Base-by-base conservation (phyloP, 2,797 vertebrate genomes). In the Coccyzus lansbergi region DNA sequence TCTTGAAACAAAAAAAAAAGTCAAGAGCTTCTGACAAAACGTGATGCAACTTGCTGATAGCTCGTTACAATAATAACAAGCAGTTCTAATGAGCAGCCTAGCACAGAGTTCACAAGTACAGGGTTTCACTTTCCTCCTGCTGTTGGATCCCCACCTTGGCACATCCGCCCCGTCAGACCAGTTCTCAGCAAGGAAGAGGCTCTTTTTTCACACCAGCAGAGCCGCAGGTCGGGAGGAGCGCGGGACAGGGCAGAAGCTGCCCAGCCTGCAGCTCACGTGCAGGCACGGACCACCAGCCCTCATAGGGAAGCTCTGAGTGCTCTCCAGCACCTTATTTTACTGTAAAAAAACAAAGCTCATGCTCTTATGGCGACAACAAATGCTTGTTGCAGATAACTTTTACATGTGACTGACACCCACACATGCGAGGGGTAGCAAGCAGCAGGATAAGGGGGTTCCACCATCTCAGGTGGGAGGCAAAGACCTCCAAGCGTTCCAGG, bases 221-320 rank as follows among this genome's bases (percentile, higher is more conserved):
- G 72, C 83, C 29, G 64, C 51, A 15, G 18, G 31, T 7, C 2
- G 0, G 15, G 34, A 25, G 29, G 20, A 83, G 24, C 20, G 18
- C 0, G 0, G 40, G 55, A 78, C 0, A 0, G 12, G n/a, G 51
- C 36, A 60, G 55, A 68, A 36, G n/a, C 63, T 1, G 0, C 38
- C 29, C 67, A 16, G 52, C 33, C 74, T 31, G 40, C 77, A 56
- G 19, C 53, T 59, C 3, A 1, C 10, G 6, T 0, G 1, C 52
- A 42, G 48, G n/a, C 36, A 79, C 9, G 3, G 7, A 44, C 42
- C 42, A 6, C n/a, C 24, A 33, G 40, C 68, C 34, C 17, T 10
- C 10, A 8, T 3, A 53, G n/a, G 20, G 25, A 40, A 74, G 24
- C 26, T 34, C 63, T 0, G 1, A 64, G 53, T 4, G 51, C 63